Conservation (phyloP, 2,113 vertebrate species). For the Onychorhynchus coronatus region DNA sequence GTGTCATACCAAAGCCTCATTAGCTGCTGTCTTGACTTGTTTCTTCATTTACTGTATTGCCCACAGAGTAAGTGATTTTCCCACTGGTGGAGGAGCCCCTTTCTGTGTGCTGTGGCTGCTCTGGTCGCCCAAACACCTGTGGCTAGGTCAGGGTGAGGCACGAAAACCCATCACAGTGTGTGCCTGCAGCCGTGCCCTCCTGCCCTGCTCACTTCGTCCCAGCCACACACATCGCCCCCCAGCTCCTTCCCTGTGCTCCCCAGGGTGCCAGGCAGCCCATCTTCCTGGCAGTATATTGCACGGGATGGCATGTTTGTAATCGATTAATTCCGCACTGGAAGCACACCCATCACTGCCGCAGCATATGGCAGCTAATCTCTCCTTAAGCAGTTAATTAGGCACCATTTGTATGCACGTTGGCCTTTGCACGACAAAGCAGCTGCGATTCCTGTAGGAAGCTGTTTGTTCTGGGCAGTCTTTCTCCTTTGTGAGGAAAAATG, state of each 20-base stretch:
- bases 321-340: conserved; percentile 2
- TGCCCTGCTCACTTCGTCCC: background rate
- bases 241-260: background rate
- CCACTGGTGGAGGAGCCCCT: background rate
- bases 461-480: background rate
- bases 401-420: conserved; percentile 40
- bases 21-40: background rate
- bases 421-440: background rate
- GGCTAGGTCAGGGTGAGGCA: accelerated
- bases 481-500: background rate
- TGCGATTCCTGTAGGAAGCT: background rate
- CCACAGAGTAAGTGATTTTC: background rate
- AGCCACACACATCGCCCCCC: accelerated
- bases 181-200: background rate
- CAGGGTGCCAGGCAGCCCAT: background rate
- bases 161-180: accelerated
- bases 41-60: background rate
- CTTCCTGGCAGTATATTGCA: background rate
- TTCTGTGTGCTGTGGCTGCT: accelerated
- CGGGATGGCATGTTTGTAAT: conserved; percentile 5
- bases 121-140: accelerated
- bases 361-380: conserved; percentile 64
- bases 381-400: conserved; percentile 65
- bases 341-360: conserved; percentile 40
- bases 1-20: background rate